Percentiles rank a stretch among this genome's conserved stretches.
These are phyloP conservation scores for Epinotia demarniana DNA, from an alignment of 2,888 invertebrate genomes.

Conservation along the genomic window DNA sequence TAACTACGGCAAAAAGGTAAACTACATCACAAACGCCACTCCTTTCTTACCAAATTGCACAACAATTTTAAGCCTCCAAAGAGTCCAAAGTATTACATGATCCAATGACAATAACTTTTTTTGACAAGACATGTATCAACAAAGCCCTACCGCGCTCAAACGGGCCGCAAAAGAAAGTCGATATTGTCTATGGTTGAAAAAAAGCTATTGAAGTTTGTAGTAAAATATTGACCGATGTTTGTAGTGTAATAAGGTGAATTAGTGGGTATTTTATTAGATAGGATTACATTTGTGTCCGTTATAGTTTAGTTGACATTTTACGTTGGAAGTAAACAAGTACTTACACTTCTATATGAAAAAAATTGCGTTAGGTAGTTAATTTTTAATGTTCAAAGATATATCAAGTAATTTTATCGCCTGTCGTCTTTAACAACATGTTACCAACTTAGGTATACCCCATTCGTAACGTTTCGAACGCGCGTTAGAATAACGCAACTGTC, in stretches of 20 bases:
- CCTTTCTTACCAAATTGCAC: constrained; percentile 8
- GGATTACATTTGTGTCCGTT: too few relatives aligned
- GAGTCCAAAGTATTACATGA: constrained; percentile 30
- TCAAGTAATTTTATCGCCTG: too few relatives aligned
- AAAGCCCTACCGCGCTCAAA: constrained; percentile 35
- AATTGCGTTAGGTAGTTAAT: too few relatives aligned
- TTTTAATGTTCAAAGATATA: too few relatives aligned
- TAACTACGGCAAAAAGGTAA: too few relatives aligned
- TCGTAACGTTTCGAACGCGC: too few relatives aligned
- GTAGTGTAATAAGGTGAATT: not conserved
- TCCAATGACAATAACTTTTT: constrained; percentile 21
- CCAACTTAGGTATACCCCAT: too few relatives aligned
- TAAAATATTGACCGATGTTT: not conserved
- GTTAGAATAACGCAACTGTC: too few relatives aligned
- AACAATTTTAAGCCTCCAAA: constrained; percentile 13
- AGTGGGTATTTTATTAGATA: not conserved
- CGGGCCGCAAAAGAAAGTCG: constrained; percentile 22
- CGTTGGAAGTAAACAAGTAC: too few relatives aligned
- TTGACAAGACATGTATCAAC: constrained; percentile 14
- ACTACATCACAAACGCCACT: not conserved
- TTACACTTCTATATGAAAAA: too few relatives aligned
- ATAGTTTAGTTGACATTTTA: too few relatives aligned
- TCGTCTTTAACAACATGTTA: too few relatives aligned
- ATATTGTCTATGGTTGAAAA: constrained; percentile 21
- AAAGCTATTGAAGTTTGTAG: constrained; percentile 1